Conservation (phyloP, 2,888 invertebrate species). For the Pyrgus malvae region DNA sequence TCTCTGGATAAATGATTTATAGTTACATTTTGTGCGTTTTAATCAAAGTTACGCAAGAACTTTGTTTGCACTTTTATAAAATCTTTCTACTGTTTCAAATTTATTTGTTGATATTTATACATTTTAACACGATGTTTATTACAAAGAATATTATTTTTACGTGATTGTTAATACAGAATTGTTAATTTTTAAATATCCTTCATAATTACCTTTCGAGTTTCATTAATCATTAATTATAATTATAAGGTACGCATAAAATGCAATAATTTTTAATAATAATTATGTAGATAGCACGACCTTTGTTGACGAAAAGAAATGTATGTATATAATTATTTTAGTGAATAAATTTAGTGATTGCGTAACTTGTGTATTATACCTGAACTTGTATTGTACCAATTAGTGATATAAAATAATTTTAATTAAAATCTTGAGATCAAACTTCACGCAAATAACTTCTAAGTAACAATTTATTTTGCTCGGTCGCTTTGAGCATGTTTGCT, state of each 20-base stretch:
- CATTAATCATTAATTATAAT: constrained; percentile 20
- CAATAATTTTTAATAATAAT: constrained; percentile 55
- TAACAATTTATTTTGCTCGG: constrained; percentile 16
- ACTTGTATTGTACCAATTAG: constrained; percentile 44
- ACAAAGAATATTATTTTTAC: not conserved
- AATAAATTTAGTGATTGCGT: constrained; percentile 34
- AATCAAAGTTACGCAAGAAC: constrained; percentile 22
- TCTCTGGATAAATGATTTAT: constrained; percentile 7
- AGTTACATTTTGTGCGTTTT: constrained; percentile 11
- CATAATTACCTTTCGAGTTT: constrained; percentile 12
- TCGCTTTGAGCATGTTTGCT: constrained; percentile 26
- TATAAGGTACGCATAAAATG: constrained; percentile 57
- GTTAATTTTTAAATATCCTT: constrained; percentile 2
- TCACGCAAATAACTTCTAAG: constrained; percentile 20
- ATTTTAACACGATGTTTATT: no score
- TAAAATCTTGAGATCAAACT: constrained; percentile 11
- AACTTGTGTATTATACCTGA: constrained; percentile 32
- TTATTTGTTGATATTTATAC: constrained; percentile 5
- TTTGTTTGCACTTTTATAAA: constrained; percentile 21
- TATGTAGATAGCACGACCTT: constrained; percentile 58
- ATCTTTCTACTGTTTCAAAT: constrained; percentile 11
- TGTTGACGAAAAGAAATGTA: constrained; percentile 45
- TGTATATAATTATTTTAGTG: constrained; percentile 54
- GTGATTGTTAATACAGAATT: not conserved
- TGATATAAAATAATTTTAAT: constrained; percentile 42